Percentiles rank a stretch among this genome's conserved stretches.
These are phyloP conservation scores for Matsumurasca onukii DNA, from an alignment of 1,140 invertebrate genomes.

Conservation along the genomic window DNA sequence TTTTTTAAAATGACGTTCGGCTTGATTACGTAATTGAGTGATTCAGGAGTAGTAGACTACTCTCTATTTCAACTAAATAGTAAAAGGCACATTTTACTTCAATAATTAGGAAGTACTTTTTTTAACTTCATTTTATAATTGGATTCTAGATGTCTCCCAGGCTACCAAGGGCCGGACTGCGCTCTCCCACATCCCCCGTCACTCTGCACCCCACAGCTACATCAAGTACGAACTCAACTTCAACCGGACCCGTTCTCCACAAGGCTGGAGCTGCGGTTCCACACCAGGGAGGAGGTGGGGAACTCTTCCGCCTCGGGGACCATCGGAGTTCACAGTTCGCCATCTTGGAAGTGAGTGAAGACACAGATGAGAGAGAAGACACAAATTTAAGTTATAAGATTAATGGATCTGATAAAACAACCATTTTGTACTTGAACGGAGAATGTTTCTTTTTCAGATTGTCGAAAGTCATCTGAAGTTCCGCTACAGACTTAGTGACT, in stretches of 20 bases:
- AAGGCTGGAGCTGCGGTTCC: slow-evolving; percentile 87
- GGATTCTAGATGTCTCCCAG: slow-evolving; percentile 92
- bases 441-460: slow-evolving; percentile 54
- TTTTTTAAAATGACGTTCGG: too few species aligned
- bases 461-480: slow-evolving; percentile 88
- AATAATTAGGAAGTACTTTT: too few species aligned
- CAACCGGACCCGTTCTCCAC: slow-evolving; percentile 90
- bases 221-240: slow-evolving; percentile 95
- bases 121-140: too few species aligned
- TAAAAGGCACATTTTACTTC: too few species aligned
- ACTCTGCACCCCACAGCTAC: slow-evolving; percentile 92
- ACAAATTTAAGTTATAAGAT: too few species aligned
- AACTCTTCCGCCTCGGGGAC: slow-evolving; percentile 88
- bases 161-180: slow-evolving; percentile 87
- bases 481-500: slow-evolving; percentile 89
- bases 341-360: slow-evolving; percentile 84
- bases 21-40: too few species aligned
- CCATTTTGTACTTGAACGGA: background rate
- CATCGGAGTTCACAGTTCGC: slow-evolving; percentile 94
- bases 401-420: background rate
- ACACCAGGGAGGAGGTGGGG: slow-evolving; percentile 91
- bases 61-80: too few species aligned
- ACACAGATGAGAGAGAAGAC: background rate
- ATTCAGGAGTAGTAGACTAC: too few species aligned
- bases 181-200: slow-evolving; percentile 79